Base-by-base conservation (phyloP, 2,797 vertebrate species). In the Dipus sagitta region DNA sequence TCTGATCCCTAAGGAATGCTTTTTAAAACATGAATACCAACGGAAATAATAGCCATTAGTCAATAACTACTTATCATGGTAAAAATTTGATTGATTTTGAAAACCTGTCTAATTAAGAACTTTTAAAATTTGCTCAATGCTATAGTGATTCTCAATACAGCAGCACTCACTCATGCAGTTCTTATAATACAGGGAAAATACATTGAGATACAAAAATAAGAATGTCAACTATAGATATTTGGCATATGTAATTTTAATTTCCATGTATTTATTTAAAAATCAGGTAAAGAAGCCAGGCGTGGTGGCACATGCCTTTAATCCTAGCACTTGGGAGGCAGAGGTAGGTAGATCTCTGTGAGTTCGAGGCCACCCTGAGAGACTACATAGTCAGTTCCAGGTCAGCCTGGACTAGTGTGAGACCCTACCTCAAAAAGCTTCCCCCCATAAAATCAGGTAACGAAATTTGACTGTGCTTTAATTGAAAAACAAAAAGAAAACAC, bases 111-210 rank as follows among this genome's bases (percentile, higher is more conserved):
- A 62, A 0, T 84, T 91, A 79, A 6, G 2, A 76, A 65, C 58
- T 85, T 82, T 96, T 87, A 89, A 84, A 91, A 65, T 32, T 90
- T 83, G 18, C n/a, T 47, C 1, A 88, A 47, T 87, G 34, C 5
- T 91, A n/a, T 68, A 71, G 60, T 96, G n/a, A 72, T 93, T 94
- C 67, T 90, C 47, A 72, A 75, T 86, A 62, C 8, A 60, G 23
- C 28, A 76, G 9, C 64, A 7, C 3, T 28, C 26, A 81, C 3
- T 78, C 77, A 65, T 85, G 65, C 32, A 89, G 67, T 90, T 86
- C 34, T 90, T 90, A 75, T 87, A 70, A 38, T 15, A 67, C 21
- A 54, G 86, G 20, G 34, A 54, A 93, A 91, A 80, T 67, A 67
- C 75, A 32, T 24, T 72, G 52, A 1, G 26, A 71, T 93, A 90